Conservation (phyloP, 1,140 invertebrate genomes). For the Calliphora vicina region DNA sequence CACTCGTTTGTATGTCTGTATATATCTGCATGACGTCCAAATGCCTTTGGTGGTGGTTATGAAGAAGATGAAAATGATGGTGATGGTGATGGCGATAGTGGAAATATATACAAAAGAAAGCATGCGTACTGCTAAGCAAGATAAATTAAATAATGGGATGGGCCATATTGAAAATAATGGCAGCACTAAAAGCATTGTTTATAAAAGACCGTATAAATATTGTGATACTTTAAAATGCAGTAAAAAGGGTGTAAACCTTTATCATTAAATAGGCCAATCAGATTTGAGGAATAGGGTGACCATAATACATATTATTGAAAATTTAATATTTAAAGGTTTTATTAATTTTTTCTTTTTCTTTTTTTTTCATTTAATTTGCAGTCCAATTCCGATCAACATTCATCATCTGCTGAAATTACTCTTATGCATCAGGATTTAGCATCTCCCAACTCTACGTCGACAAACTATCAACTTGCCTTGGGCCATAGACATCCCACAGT, state of each 20-base stretch:
- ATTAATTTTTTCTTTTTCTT: background rate
- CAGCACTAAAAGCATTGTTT: background rate
- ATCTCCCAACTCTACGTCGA: background rate
- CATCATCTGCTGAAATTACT: background rate
- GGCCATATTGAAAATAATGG: background rate
- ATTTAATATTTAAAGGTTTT: background rate
- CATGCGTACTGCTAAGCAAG: background rate
- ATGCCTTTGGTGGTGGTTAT: background rate
- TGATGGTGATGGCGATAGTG: background rate
- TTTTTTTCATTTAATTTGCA: background rate
- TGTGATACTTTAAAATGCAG: background rate
- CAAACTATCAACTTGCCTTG: background rate
- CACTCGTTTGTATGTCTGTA: too few relatives aligned
- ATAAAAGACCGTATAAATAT: background rate
- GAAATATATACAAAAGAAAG: background rate
- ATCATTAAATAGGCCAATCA: background rate
- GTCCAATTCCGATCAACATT: conserved; percentile 33
- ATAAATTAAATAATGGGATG: conserved; percentile 1
- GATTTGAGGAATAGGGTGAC: background rate
- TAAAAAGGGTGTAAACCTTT: background rate
- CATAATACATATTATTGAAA: too few relatives aligned
- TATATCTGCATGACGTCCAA: background rate
- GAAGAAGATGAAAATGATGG: background rate
- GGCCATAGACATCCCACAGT: background rate
- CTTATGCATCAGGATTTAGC: conserved; percentile 24